Base-by-base conservation (phyloP, 2,113 vertebrate species). In the Cottus gobio region DNA sequence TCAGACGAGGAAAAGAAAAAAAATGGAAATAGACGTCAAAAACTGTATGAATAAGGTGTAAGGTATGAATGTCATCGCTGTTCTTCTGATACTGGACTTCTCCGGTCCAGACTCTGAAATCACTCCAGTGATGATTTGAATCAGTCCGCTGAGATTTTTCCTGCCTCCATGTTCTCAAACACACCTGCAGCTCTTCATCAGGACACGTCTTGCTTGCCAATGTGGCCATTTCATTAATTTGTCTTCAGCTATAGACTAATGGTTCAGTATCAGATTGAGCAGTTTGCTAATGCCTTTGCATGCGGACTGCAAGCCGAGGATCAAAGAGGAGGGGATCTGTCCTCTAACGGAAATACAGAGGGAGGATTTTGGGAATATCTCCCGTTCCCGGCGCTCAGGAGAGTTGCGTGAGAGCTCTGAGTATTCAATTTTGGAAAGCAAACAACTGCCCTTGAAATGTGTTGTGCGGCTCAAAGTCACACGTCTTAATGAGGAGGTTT, bases 161-260 rank as follows among this genome's bases (percentile, higher is more conserved):
- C 70, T 60, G 1, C 50, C 39, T 46, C 46, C 11, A 20, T 70
- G 28, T 67, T 56, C 28, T 79, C 36, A 56, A 83, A 69, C 77
- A 68, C 65, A 89, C 71, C 75, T 85, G 68, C 57, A 72, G 71
- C 26, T 68, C 13, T 4, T 75, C 77, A 85, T 20, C 63, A 69
- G 87, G 44, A 77, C 68, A 69, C 66, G 75, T 50, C 56, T 66
- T 34, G 57, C 62, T 75, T 80, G 75, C 71, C 52, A 90, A 69
- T 70, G 58, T 24, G 66, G 65, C 30, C 71, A 73, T 71, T 72
- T 77, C 75, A 71, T 83, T 77, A 60, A 73, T 79, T 76, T 65
- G 46, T 69, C 74, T 81, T 80, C 60, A 56, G 57, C 54, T 56
- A 50, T 39, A 64, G 36, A 77, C 68, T 76, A 67, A 83, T 78